Evolutionary conservation across 92 coral and sea anemone genomes (phyloP).

Genomic region (Plumapathes pennacea): DNA sequence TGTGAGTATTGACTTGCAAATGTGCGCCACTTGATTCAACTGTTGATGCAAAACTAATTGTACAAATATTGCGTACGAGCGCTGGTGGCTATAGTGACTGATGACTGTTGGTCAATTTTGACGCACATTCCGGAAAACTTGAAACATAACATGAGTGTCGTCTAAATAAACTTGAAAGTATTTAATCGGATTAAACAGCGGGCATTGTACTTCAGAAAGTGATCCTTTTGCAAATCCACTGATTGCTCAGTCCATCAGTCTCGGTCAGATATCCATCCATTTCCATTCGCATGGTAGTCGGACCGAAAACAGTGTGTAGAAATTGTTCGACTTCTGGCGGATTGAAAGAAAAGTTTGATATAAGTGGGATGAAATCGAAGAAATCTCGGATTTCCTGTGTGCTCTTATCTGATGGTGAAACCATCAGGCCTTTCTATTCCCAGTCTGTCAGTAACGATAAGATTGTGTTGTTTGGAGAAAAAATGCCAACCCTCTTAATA

Average conservation of each 20-base stretch:
- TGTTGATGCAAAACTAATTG: constrained; percentile 69
- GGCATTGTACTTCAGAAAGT: too few species aligned
- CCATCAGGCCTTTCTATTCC: constrained; percentile 32
- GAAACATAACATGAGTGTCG: constrained; percentile 11
- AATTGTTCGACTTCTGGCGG: too few species aligned
- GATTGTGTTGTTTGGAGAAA: constrained; percentile 54
- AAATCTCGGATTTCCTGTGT: not conserved
- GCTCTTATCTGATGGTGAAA: constrained; percentile 21
- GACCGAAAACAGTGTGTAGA: too few species aligned
- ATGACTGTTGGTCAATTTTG: too few species aligned
- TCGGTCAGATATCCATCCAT: too few species aligned
- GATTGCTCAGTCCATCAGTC: too few species aligned
- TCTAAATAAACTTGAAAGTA: too few species aligned
- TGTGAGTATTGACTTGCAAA: constrained; percentile 69
- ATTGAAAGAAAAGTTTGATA: too few species aligned
- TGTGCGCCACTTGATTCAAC: constrained; percentile 41
- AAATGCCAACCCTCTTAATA: constrained; percentile 23
- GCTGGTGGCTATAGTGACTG: not conserved
- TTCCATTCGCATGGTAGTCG: too few species aligned
- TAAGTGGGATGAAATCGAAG: too few species aligned
- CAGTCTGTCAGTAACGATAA: constrained; percentile 56
- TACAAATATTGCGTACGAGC: constrained; percentile 75
- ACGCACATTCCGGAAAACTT: constrained; percentile 19
- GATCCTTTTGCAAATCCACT: too few species aligned
- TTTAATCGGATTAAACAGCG: too few species aligned